Conservation (phyloP, 2,113 vertebrate genomes). For the Onychostoma macrolepis region DNA sequence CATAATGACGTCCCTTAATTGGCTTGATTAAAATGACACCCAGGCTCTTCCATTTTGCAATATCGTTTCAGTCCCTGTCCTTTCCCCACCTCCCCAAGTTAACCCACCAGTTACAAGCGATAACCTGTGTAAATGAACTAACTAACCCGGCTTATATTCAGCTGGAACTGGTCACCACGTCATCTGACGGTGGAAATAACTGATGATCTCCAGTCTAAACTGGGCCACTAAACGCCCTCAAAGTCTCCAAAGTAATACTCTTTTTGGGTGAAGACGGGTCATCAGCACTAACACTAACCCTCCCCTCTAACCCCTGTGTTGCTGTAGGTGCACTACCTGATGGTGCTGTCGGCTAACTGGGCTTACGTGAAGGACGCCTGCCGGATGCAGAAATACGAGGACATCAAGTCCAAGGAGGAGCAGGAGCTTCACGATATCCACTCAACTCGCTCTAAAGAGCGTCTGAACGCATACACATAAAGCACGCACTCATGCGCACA, state of each 20-base stretch:
- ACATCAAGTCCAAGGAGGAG: slow-evolving; percentile 99
- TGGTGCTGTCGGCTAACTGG: slow-evolving; percentile 99
- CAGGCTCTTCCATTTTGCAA: slow-evolving; percentile 70
- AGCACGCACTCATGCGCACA: slow-evolving; percentile 77
- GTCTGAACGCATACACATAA: slow-evolving; percentile 83
- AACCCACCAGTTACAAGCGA: not conserved
- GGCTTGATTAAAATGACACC: slow-evolving; percentile 45
- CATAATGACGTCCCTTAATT: slow-evolving; percentile 35
- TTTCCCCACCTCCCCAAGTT: not conserved
- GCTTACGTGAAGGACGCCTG: slow-evolving; percentile 99
- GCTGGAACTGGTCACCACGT: not conserved
- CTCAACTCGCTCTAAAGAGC: slow-evolving; percentile 99
- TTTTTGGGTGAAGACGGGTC: not conserved
- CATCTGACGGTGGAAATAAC: slow-evolving; percentile 2
- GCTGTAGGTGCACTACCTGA: slow-evolving; percentile 96
- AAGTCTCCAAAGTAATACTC: not conserved
- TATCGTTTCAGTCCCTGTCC: slow-evolving; percentile 65
- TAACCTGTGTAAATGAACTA: slow-evolving; percentile 11
- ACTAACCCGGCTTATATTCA: slow-evolving; percentile 29
- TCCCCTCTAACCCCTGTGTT: slow-evolving; percentile 73
- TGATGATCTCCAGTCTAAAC: slow-evolving; percentile 7
- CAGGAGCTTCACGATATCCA: slow-evolving; percentile 99
- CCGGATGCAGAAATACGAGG: slow-evolving; percentile 98
- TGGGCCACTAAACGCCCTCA: not conserved
- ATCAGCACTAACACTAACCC: slow-evolving; percentile 46